These are phyloP conservation scores for Drosophila grimshawi DNA, from an alignment of 1,140 invertebrate genomes.

Conservation along the genomic window DNA sequence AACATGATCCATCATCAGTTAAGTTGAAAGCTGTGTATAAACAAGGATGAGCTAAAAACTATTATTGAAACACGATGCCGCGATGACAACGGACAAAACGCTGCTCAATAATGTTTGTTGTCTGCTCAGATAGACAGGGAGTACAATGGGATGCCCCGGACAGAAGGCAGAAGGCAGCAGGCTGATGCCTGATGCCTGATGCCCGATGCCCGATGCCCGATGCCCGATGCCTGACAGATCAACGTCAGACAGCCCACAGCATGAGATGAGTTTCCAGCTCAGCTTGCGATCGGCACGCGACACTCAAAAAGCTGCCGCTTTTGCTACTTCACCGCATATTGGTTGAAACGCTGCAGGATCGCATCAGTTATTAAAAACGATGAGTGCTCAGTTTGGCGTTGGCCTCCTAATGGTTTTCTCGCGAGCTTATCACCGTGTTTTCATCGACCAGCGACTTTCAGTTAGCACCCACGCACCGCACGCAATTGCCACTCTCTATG, in stretches of 20 bases:
- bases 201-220: constrained; percentile 1
- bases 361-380: constrained; percentile 64
- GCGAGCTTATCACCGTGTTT: constrained; percentile 65
- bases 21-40: constrained; percentile 72
- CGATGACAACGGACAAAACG: constrained; percentile 72
- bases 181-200: neutral
- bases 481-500: constrained; percentile 53
- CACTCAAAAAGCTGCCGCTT: constrained; percentile 46
- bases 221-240: constrained; percentile 44
- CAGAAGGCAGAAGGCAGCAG: constrained; percentile 26
- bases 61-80: constrained; percentile 77
- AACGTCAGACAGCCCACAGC: constrained; percentile 49
- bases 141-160: constrained; percentile 8
- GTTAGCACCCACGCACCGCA: constrained; percentile 44
- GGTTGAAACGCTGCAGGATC: constrained; percentile 61
- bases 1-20: constrained; percentile 75
- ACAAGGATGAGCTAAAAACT: constrained; percentile 53
- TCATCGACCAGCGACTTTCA: constrained; percentile 45
- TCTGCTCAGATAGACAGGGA: constrained; percentile 26
- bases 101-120: constrained; percentile 3
- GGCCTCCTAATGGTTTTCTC: constrained; percentile 70
- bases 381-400: constrained; percentile 21
- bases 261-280: constrained; percentile 59
- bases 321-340: constrained; percentile 32
- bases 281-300: constrained; percentile 78